Evolutionary conservation across 2,888 invertebrate genomes (phyloP).

Genomic region (Oscheius sp.): DNA sequence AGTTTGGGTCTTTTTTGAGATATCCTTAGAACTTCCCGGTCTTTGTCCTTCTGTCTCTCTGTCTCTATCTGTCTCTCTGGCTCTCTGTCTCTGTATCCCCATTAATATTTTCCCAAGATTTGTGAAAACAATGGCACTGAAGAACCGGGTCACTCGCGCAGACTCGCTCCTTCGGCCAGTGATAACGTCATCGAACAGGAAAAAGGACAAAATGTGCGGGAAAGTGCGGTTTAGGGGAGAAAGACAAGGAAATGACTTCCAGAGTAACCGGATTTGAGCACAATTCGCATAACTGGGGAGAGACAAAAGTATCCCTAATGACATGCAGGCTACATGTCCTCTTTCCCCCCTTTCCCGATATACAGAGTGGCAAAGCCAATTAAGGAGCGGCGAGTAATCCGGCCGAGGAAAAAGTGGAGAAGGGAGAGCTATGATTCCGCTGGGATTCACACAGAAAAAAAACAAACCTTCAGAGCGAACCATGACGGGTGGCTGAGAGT

Average conservation of each 20-base stretch:
- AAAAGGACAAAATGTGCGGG: background rate
- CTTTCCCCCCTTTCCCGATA: background rate
- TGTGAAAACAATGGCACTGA: conserved; percentile 19
- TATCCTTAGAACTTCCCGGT: background rate
- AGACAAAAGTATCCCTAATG: background rate
- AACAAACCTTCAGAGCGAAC: conserved; percentile 30
- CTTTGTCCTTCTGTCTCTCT: background rate
- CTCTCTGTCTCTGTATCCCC: background rate
- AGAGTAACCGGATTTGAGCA: background rate
- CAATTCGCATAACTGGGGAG: background rate
- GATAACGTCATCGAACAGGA: no score
- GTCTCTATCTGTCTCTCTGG: no score
- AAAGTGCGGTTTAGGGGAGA: no score
- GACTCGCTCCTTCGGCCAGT: no score
- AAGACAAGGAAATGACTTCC: background rate
- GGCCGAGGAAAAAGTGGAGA: background rate
- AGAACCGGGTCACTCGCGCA: conserved; percentile 21
- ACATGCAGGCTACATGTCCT: no score
- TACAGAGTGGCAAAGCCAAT: conserved; percentile 11
- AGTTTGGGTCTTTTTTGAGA: background rate
- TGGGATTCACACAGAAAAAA: conserved; percentile 20
- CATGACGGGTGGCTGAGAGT: conserved; percentile 50
- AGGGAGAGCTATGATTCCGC: conserved; percentile 14
- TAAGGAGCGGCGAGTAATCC: conserved; percentile 12
- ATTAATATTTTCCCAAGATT: background rate